Percentiles rank a stretch among this genome's conserved stretches.
Conservation (phyloP, 2,113 vertebrate species). For the Amphiprion percula region DNA sequence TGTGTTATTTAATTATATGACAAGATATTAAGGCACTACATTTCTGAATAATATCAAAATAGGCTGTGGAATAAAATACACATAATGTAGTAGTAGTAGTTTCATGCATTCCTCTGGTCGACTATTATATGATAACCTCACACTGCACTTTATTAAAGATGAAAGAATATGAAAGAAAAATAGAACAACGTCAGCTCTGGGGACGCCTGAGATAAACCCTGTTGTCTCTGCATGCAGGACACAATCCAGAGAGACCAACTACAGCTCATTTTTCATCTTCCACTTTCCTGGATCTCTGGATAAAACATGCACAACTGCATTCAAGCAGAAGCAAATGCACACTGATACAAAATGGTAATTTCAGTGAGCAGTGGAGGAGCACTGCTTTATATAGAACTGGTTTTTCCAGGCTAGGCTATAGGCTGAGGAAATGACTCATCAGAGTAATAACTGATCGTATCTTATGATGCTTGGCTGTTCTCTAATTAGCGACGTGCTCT, state of each 20-base stretch:
- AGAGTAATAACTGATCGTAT: conserved; percentile 52
- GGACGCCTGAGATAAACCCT: conserved; percentile 15
- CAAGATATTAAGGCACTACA: conserved; percentile 1
- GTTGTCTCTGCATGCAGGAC: conserved; percentile 48
- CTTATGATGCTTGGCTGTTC: conserved; percentile 21
- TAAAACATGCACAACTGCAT: conserved; percentile 65
- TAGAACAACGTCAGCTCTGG: conserved; percentile 5
- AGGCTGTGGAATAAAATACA: background rate
- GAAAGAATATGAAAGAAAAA: background rate
- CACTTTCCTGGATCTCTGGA: conserved; percentile 52
- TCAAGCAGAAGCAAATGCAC: conserved; percentile 54
- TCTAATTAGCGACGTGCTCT: conserved; percentile 52
- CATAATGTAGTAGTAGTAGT: background rate
- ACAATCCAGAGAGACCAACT: conserved; percentile 45
- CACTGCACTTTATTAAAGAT: background rate
- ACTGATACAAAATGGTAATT: conserved; percentile 56
- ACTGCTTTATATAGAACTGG: conserved; percentile 44
- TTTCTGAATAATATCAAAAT: background rate
- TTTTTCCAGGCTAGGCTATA: conserved; percentile 48
- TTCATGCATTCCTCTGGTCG: background rate
- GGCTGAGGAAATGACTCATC: conserved; percentile 62
- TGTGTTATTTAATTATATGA: conserved; percentile 4
- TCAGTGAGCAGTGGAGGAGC: conserved; percentile 38
- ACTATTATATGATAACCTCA: background rate
- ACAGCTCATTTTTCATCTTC: conserved; percentile 40